Evolutionary conservation across 2,888 invertebrate species (phyloP).

Genomic region (Athalia cordata): DNA sequence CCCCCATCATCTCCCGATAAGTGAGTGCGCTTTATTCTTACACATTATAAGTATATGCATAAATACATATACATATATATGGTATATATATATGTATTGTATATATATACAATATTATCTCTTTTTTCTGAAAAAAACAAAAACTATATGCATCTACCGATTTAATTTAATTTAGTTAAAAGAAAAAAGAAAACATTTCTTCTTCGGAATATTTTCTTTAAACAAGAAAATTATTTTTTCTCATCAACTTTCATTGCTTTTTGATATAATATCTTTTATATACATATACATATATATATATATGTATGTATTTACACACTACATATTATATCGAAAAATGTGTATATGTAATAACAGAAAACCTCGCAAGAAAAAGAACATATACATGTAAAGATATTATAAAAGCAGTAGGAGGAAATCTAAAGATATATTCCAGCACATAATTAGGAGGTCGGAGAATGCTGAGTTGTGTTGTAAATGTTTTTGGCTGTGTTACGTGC

Average conservation of each 20-base stretch:
- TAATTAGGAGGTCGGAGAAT: slow-evolving; percentile 58
- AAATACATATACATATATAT: slow-evolving; percentile 10
- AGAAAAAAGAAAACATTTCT: too few species aligned
- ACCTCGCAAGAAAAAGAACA: too few species aligned
- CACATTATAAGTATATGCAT: slow-evolving; percentile 34
- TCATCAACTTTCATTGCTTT: too few species aligned
- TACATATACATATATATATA: neutral
- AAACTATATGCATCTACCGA: too few species aligned
- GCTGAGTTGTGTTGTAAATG: slow-evolving; percentile 61
- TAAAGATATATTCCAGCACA: slow-evolving; percentile 55
- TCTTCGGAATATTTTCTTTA: too few species aligned
- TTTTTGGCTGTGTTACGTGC: slow-evolving; percentile 62
- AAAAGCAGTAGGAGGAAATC: slow-evolving; percentile 6
- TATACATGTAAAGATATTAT: slow-evolving; percentile 1
- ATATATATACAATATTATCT: too few species aligned
- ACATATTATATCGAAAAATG: neutral
- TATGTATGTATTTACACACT: neutral
- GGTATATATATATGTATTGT: slow-evolving; percentile 22
- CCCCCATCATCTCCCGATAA: slow-evolving; percentile 80
- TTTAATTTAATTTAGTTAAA: too few species aligned
- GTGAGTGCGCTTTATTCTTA: slow-evolving; percentile 72
- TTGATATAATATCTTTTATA: neutral
- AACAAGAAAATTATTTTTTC: too few species aligned
- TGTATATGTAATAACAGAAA: neutral
- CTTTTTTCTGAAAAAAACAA: too few species aligned